Evolutionary conservation across 1,140 invertebrate species (phyloP), one percentile per base, ranked within the genome.

Genomic region (Drosophila bocqueti): DNA sequence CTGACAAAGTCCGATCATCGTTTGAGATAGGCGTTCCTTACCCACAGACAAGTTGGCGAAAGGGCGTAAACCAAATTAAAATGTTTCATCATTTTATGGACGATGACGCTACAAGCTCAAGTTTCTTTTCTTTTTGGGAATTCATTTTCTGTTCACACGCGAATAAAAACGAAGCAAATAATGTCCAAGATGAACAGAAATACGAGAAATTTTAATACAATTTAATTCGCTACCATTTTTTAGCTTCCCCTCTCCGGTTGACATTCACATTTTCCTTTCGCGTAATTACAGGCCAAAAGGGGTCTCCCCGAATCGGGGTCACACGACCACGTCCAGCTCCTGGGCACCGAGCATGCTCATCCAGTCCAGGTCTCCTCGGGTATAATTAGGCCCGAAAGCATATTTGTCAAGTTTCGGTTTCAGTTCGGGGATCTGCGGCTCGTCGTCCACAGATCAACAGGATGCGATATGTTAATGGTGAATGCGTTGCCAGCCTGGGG

Each of bases 391-490:
- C 64, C 79, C 67, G 85, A 86, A 85, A 90, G 86, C 79, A 80
- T 82, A 90, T 90, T 90, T 90, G 85, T 90, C 85, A 90, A 85
- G 85, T 90, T 82, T 68, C 73, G 34, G 46, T 68, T 68, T 54
- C 57, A 54, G 57, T 49, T 38, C 45, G 46, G 55, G 58, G 47
- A 62, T 60, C 65, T 47, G 29, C 45, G 61, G 47, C 71, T 79
- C 66, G 57, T 43, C 31, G 31, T 60, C 18, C 76, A 69, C 76
- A 76, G 84, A 89, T 89, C 81, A 66, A 65, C 78, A 84, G 84
- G 84, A 89, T 90, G 84, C 74, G 84, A 89, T 89, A 89, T 89
- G 84, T 81, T 89, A 90, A 89, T 89, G 85, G 78, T 80, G 75
- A 78, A 73, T 67, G 59, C 77, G 65, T 83, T 59, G 43, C 52